Evolutionary conservation across 2,113 vertebrate genomes (phyloP), one percentile per base, ranked within the genome.

Genomic region (Erpornis zantholeuca): DNA sequence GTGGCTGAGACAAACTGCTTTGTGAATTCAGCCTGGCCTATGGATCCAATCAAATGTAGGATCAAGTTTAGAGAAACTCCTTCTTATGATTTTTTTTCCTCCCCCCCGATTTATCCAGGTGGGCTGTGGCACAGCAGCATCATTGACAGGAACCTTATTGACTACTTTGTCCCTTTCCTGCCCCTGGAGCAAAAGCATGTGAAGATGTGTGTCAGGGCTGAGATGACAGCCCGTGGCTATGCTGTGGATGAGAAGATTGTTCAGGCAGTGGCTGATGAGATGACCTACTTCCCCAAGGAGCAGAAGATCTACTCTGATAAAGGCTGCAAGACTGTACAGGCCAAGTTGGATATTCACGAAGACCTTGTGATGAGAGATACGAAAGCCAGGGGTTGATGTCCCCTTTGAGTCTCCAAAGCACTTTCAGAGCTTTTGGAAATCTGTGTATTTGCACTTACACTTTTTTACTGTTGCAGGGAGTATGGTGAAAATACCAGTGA

Each of bases 101-200:
- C 9, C 3, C 23, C 25, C 29, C 19, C 7, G 17, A 29, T 71
- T 53, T 81, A 65, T 56, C 7, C 72, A 99, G 99, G 99, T 95
- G 99, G 99, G 35, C 98, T 99, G 88, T 99, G 98, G 98, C 99
- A 97, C 95, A 98, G 98, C 10, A 98, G 98, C 64, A 97, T 99
- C 81, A 99, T 99, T 3, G 98, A 99, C 96, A 99, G 97, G 94
- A 98, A 99, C 97, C 98, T 99, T 93, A 98, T 99, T 50, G 99
- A 99, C 93, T 99, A 98, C 97, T 99, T 99, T 7, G 93, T 99
- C n/a, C 99, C 99, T 9, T 99, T 99, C 75, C 98, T 99, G 72
- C 99, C 99, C 16, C 96, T 99, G 98, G 99, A 99, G 95, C 98
- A 98, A 92, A 94, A 44, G 42, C 99, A 99, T 0, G 98, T 99